phyloP scores from a whole-genome alignment of 2,113 vertebrate genomes.

The Myiopsitta monachus region DNA sequence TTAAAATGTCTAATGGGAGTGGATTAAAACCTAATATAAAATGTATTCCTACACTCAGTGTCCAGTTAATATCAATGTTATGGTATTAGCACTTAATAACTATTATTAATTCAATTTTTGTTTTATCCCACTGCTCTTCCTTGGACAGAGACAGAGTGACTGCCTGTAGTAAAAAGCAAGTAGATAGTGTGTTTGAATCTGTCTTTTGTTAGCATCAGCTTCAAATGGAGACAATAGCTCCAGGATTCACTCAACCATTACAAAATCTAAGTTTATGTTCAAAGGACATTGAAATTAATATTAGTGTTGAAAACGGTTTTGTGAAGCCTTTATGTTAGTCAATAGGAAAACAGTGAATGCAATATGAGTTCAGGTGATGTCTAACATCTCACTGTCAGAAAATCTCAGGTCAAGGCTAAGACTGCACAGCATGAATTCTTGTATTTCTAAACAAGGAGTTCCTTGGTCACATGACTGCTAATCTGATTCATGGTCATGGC shows the following conservation, averaged over 20 bases:
- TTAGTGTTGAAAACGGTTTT: background rate
- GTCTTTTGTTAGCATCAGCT: background rate
- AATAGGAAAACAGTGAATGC: background rate
- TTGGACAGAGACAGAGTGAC: background rate
- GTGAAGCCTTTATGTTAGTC: background rate
- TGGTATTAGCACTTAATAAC: constrained; percentile 10
- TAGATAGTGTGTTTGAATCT: background rate
- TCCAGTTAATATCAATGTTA: background rate
- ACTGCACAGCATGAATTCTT: background rate
- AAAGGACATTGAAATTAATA: background rate
- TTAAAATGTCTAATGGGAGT: background rate
- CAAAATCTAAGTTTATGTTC: background rate
- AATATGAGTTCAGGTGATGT: background rate
- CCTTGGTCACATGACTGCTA: background rate
- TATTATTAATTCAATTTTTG: constrained; percentile 14
- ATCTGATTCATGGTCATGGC: background rate
- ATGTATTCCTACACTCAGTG: background rate
- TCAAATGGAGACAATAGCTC: background rate
- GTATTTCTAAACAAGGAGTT: background rate
- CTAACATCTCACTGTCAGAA: background rate
- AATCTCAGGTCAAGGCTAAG: background rate
- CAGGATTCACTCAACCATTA: background rate
- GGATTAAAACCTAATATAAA: background rate
- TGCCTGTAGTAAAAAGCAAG: background rate
- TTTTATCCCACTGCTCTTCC: background rate